Percentiles rank a stretch among this genome's conserved stretches.
Evolutionary conservation across 2,797 vertebrate genomes (phyloP).

Genomic region (Vireo griseus): DNA sequence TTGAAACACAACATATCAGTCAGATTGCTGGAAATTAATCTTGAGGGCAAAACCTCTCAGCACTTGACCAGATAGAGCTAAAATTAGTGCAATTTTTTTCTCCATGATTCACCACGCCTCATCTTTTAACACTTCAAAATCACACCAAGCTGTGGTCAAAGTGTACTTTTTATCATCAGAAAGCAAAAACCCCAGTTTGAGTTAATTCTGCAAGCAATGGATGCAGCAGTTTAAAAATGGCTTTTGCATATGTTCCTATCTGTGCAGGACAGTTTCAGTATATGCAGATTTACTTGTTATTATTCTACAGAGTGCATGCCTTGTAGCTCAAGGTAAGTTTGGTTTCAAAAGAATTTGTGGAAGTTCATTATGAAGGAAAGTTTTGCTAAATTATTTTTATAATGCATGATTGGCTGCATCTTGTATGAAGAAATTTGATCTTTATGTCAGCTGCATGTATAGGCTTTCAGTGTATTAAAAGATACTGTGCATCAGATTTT

Average conservation of each 20-base stretch:
- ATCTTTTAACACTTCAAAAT: neutral
- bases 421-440: neutral
- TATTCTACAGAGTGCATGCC: neutral
- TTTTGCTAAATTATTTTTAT: neutral
- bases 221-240: neutral
- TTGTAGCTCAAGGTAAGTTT: neutral
- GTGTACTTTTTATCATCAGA: neutral
- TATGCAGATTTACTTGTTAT: neutral
- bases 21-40: neutral
- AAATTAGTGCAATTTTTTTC: neutral
- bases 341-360: neutral
- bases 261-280: neutral
- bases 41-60: neutral
- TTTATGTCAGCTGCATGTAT: neutral
- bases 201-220: neutral
- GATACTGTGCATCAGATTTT: neutral
- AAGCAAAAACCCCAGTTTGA: neutral
- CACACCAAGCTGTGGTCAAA: neutral
- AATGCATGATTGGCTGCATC: neutral
- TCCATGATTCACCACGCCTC: neutral
- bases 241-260: neutral
- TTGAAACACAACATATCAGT: neutral
- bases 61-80: rapidly evolving
- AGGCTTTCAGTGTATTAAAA: neutral
- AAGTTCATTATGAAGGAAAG: neutral